phyloP scores from a whole-genome alignment of 2,113 vertebrate species.

The Brachypodius melanocephalos region DNA sequence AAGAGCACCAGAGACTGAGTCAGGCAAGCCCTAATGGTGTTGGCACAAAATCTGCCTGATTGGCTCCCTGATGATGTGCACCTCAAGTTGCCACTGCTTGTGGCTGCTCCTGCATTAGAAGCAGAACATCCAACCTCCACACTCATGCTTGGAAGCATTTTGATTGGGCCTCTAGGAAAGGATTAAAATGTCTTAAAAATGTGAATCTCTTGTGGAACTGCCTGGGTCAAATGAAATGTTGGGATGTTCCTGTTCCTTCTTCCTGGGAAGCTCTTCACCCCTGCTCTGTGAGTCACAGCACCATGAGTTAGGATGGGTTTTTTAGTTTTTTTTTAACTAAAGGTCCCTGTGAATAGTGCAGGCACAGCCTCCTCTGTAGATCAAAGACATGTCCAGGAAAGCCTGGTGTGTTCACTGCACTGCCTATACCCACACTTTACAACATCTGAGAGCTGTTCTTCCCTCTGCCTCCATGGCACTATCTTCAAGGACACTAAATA shows the following conservation, averaged over 20 bases:
- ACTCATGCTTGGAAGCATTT: neutral
- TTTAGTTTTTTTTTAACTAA: neutral
- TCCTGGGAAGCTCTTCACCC: neutral
- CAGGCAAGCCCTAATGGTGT: neutral
- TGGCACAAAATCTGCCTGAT: neutral
- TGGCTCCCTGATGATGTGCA: neutral
- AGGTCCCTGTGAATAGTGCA: neutral
- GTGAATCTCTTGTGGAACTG: neutral
- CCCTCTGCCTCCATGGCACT: neutral
- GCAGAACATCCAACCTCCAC: neutral
- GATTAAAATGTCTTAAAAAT: neutral
- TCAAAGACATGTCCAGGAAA: neutral
- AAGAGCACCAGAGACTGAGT: neutral
- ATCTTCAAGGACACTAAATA: neutral
- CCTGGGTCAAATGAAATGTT: neutral
- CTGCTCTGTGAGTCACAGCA: neutral
- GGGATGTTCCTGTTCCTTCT: neutral
- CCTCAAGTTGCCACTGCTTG: neutral
- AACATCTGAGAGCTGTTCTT: neutral
- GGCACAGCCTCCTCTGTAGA: neutral
- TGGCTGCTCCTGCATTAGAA: neutral
- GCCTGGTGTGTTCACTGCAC: neutral
- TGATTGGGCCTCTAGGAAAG: fast-evolving
- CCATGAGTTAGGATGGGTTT: neutral
- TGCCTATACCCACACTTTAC: neutral